phyloP scores from a whole-genome alignment of 2,113 vertebrate species.

The Amphiprion ocellaris region DNA sequence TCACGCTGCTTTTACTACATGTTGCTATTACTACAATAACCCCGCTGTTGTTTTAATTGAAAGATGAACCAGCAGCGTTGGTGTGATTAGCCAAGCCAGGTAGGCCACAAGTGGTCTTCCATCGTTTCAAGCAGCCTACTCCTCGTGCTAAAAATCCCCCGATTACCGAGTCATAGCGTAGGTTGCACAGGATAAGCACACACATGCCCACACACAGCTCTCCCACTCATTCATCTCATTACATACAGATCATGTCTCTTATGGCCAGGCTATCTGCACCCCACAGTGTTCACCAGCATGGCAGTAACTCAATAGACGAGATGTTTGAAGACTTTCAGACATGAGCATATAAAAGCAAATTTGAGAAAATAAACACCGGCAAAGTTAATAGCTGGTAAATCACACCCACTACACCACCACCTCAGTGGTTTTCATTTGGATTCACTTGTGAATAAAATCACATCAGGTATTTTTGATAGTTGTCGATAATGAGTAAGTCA shows the following conservation, averaged over 20 bases:
- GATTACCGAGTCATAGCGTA: slow-evolving; percentile 66
- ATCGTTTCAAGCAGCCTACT: slow-evolving; percentile 70
- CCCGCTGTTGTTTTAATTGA: slow-evolving; percentile 27
- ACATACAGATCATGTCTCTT: slow-evolving; percentile 61
- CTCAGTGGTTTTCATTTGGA: not conserved
- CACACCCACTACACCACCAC: not conserved
- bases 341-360: not conserved
- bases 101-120: slow-evolving; percentile 72
- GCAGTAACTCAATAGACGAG: slow-evolving; percentile 9
- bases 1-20: not conserved
- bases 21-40: slow-evolving; percentile 9
- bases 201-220: slow-evolving; percentile 69
- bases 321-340: not conserved
- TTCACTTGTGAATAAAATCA: not conserved
- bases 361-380: not conserved
- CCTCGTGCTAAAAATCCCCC: slow-evolving; percentile 57
- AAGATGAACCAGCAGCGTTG: slow-evolving; percentile 53
- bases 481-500: slow-evolving; percentile 13
- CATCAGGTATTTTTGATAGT: slow-evolving; percentile 7
- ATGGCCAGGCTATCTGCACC: slow-evolving; percentile 31
- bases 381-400: not conserved
- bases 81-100: slow-evolving; percentile 67
- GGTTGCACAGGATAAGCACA: slow-evolving; percentile 60
- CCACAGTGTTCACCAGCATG: slow-evolving; percentile 24
- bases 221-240: slow-evolving; percentile 72